Base-by-base conservation (phyloP, 1,140 invertebrate species). In the Tetramorium simillimum region DNA sequence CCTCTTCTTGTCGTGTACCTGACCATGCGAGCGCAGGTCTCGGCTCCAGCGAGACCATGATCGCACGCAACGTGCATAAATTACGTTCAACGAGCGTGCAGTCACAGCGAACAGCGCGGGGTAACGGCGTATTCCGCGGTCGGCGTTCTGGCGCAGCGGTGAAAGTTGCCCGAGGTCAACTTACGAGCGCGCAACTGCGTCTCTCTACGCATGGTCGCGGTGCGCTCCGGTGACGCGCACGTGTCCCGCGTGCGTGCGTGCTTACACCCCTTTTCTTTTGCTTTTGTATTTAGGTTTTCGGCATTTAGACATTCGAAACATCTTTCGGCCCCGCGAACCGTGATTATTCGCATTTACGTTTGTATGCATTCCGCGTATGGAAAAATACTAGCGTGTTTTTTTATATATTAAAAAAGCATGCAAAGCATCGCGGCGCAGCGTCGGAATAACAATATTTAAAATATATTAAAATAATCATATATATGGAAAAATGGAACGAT, bases 161-260 rank as follows among this genome's bases (percentile, higher is more conserved):
- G 94, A 94, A 94, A 94, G 94, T 94, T 94, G 89, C 92, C 90
- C 93, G 93, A 94, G 93, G 94, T 94, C 93, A 92, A 93, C 89
- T 90, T 88, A 91, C 89, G 53, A 86, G 62, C 90, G 75, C 40
- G 37, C 56, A 62, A 88, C 69, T 69, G 53, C 67, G 40, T n/a
- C 75, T 73, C 80, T 88, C 76, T 62, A 76, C 60, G 70, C 53
- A 58, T 37, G 33, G n/a, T 21, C 70, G 72, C 33, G 72, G n/a
- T 75, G 77, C 46, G 10, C 33, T 12, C 51, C 10, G 40, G 21
- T 24, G 40, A 51, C 67, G 43, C 85, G 73, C n/a, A 69, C 72
- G 85, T 56, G 81, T 76, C 49, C 18, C n/a, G 37, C 51, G 24
- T 81, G 75, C 56, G n/a, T 33, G 43, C 76, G 56, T 28, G 58